These are phyloP conservation scores for Aphodius sticticus DNA, from an alignment of 2,888 invertebrate genomes.

Conservation along the genomic window DNA sequence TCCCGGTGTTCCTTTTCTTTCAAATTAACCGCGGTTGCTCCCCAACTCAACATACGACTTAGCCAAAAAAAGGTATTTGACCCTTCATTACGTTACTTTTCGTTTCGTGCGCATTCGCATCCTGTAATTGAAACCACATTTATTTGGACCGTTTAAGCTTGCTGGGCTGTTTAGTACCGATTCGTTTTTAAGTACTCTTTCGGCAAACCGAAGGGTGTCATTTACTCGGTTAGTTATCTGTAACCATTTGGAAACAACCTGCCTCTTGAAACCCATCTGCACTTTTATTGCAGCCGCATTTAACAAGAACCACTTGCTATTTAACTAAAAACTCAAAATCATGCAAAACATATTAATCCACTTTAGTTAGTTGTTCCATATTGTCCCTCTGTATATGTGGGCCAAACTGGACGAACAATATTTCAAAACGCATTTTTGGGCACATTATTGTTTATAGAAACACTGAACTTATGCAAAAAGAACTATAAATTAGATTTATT, in stretches of 20 bases:
- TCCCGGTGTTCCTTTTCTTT: neutral
- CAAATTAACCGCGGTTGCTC: too few relatives aligned
- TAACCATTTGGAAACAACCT: neutral
- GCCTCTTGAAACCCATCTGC: neutral
- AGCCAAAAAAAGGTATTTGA: neutral
- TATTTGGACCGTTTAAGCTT: neutral
- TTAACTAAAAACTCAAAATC: too few relatives aligned
- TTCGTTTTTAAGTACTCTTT: neutral
- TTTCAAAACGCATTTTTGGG: too few relatives aligned
- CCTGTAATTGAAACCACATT: neutral
- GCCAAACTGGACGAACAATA: too few relatives aligned
- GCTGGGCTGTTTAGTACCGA: neutral
- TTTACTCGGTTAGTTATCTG: constrained; percentile 4
- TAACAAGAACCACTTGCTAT: neutral
- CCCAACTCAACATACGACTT: neutral
- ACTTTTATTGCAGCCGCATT: neutral
- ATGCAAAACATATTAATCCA: too few relatives aligned
- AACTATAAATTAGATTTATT: too few relatives aligned
- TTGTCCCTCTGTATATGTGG: too few relatives aligned
- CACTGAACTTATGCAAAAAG: too few relatives aligned
- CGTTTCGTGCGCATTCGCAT: neutral
- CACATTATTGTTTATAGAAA: too few relatives aligned
- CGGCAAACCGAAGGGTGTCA: neutral
- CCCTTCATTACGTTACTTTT: neutral
- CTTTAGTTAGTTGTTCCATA: too few relatives aligned